Percentiles rank a stretch among this genome's conserved stretches.
Conservation (phyloP, 2,113 vertebrate genomes). For the Mellivora capensis region DNA sequence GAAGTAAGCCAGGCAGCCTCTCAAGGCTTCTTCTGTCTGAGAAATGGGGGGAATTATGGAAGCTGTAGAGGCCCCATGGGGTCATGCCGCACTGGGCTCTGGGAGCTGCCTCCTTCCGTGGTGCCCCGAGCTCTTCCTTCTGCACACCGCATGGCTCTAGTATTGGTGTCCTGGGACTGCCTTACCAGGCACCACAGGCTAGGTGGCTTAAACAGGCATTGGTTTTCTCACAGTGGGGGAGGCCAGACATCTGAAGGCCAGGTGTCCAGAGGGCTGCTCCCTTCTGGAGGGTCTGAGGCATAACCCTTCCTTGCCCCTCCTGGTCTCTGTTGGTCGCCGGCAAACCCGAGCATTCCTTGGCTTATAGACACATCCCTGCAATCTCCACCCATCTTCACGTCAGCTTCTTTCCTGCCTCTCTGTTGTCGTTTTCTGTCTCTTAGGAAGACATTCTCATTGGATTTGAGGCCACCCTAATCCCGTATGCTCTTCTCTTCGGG, state of each 20-base stretch:
- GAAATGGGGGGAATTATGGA: background rate
- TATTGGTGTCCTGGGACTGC: background rate
- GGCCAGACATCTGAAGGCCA: background rate
- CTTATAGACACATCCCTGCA: fast-evolving
- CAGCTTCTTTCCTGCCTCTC: background rate
- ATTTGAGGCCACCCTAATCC: background rate
- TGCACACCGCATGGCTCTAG: background rate
- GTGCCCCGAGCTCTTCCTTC: background rate
- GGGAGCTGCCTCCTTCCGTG: background rate
- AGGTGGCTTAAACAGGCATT: background rate
- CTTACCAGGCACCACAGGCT: background rate
- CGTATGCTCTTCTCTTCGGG: background rate
- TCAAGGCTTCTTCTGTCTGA: background rate
- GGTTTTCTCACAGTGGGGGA: background rate
- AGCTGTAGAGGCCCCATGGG: background rate
- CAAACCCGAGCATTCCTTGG: background rate
- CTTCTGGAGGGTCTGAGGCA: background rate
- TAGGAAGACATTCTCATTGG: background rate
- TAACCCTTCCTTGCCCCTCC: background rate
- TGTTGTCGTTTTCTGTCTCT: background rate
- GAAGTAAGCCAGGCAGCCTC: background rate
- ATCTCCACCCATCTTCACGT: background rate
- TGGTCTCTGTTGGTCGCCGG: background rate
- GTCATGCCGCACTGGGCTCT: no score
- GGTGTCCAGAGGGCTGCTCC: background rate